Evolutionary conservation across 2,113 vertebrate species (phyloP).

Genomic region (Oreochromis spilurus): DNA sequence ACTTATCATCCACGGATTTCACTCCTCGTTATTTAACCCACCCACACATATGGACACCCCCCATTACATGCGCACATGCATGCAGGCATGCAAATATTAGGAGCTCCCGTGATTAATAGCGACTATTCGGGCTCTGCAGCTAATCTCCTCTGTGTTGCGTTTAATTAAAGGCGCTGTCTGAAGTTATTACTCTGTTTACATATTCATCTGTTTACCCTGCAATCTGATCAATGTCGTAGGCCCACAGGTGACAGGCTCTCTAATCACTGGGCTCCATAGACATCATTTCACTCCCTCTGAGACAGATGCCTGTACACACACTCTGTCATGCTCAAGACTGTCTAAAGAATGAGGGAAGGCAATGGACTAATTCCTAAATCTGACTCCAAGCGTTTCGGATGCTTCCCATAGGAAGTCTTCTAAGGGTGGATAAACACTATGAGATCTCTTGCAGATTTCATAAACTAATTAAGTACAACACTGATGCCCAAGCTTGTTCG

Average conservation of each 20-base stretch:
- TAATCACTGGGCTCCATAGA: constrained; percentile 65
- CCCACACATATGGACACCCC: not conserved
- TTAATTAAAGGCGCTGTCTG: constrained; percentile 78
- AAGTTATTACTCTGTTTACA: constrained; percentile 79
- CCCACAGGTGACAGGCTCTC: constrained; percentile 75
- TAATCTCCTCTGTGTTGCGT: constrained; percentile 73
- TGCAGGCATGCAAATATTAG: constrained; percentile 14
- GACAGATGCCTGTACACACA: constrained; percentile 42
- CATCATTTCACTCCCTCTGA: constrained; percentile 40
- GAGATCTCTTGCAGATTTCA: constrained; percentile 45
- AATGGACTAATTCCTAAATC: constrained; percentile 55
- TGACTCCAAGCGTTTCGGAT: constrained; percentile 34
- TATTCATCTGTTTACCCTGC: constrained; percentile 73
- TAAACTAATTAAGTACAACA: constrained; percentile 43
- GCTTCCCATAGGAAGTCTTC: constrained; percentile 48
- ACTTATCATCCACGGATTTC: not conserved
- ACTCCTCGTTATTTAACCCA: not conserved
- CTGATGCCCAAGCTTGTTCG: not conserved
- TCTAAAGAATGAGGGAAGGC: constrained; percentile 12
- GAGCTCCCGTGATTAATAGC: constrained; percentile 64
- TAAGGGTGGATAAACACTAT: constrained; percentile 39
- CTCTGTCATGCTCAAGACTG: constrained; percentile 41
- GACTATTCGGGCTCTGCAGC: constrained; percentile 63
- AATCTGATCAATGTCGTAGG: constrained; percentile 70
- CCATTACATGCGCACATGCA: not conserved